Evolutionary conservation across 1,140 invertebrate species (phyloP).

Genomic region (Drosophila eugracilis): DNA sequence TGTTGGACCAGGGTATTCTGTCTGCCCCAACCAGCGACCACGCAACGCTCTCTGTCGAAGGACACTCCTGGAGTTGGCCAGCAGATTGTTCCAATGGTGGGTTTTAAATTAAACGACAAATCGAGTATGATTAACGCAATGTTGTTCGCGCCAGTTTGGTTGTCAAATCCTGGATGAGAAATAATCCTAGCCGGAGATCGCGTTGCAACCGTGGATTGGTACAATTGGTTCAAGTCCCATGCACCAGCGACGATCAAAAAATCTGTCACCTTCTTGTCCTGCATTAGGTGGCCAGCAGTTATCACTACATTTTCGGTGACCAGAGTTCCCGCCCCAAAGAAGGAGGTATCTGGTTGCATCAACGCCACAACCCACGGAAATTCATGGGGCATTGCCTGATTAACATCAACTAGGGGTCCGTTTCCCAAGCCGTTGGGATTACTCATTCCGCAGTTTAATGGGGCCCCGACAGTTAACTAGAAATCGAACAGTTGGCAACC

Average conservation of each 20-base stretch:
- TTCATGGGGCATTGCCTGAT: conserved; percentile 3
- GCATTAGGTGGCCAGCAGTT: not conserved
- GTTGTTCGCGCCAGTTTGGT: not conserved
- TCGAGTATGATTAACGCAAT: conserved; percentile 3
- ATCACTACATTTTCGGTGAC: conserved; percentile 16
- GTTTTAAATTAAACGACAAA: not conserved
- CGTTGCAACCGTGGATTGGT: not conserved
- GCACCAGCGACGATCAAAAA: conserved; percentile 2
- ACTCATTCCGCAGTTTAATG: conserved; percentile 1
- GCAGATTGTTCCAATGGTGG: conserved; percentile 12
- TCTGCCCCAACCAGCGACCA: conserved; percentile 23
- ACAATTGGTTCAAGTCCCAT: not conserved
- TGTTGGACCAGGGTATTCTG: rapidly evolving
- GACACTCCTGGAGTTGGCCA: not conserved
- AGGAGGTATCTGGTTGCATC: rapidly evolving
- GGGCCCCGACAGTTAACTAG: not conserved
- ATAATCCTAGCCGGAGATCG: not conserved
- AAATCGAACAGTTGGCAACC: not conserved
- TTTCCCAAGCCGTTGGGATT: not conserved
- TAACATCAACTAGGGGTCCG: rapidly evolving
- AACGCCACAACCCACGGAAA: conserved; percentile 18
- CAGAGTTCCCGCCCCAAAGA: conserved; percentile 7
- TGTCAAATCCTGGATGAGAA: conserved; percentile 1
- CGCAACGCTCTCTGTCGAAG: conserved; percentile 1
- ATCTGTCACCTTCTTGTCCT: not conserved